These are phyloP conservation scores for Eueremaeus valkanovi DNA, from an alignment of 2,888 invertebrate genomes.

Conservation along the genomic window DNA sequence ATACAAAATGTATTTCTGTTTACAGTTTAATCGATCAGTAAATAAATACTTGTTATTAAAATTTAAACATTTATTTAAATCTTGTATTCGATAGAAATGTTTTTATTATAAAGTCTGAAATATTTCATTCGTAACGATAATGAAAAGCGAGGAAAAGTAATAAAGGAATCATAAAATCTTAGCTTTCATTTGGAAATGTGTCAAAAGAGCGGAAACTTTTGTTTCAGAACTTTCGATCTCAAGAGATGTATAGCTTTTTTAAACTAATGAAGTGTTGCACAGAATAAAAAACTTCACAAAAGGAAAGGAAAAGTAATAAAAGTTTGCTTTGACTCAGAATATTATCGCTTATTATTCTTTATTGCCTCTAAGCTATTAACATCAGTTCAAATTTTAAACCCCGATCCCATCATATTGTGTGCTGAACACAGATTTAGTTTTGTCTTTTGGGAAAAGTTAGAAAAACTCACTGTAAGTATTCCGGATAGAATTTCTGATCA, in stretches of 20 bases:
- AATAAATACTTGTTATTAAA: too few relatives aligned
- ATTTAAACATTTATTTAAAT: too few relatives aligned
- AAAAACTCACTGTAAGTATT: too few relatives aligned
- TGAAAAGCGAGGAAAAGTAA: too few relatives aligned
- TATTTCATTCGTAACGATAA: too few relatives aligned
- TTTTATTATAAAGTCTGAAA: too few relatives aligned
- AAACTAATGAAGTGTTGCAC: neutral
- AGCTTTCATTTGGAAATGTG: neutral
- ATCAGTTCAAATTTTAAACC: constrained; percentile 18
- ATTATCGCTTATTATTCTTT: constrained; percentile 25
- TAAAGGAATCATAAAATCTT: neutral
- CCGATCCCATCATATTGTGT: constrained; percentile 1
- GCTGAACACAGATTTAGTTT: neutral
- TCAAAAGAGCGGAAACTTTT: constrained; percentile 16
- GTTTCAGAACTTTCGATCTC: constrained; percentile 23
- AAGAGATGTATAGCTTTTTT: neutral
- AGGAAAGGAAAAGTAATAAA: neutral
- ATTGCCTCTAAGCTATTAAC: constrained; percentile 29
- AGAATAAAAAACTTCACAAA: neutral
- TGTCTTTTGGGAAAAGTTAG: constrained; percentile 34
- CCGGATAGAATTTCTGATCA: too few relatives aligned
- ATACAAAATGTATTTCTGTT: too few relatives aligned
- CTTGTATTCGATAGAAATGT: too few relatives aligned
- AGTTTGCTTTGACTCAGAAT: constrained; percentile 2
- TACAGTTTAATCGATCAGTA: too few relatives aligned